Evolutionary conservation across 2,888 invertebrate species (phyloP), one percentile per base, ranked within the genome.

Genomic region (Alentia gelatinosa): DNA sequence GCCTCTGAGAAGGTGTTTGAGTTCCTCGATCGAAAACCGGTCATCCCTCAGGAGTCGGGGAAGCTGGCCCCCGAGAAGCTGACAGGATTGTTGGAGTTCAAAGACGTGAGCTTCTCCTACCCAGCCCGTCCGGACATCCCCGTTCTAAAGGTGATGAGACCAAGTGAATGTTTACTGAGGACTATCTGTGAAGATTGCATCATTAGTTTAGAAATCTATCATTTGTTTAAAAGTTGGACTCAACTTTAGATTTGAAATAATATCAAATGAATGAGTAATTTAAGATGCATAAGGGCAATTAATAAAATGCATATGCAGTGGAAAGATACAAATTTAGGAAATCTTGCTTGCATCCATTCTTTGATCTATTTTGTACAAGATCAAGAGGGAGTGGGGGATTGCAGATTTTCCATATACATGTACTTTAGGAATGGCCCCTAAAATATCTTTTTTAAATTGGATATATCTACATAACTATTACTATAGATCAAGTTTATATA

Each of bases 91-190:
- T 97, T 98, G 0, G 97, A 97, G 86, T 97, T 98, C 93, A 97
- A 97, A 91, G 96, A 97, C 50, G 97, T 98, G 0, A 98, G 96
- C 97, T 98, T 98, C 96, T 97, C 97, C 90, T 99, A 99, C 96
- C 98, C 98, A 0, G 97, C 98, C 0, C 97, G 98, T 30, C 97
- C 97, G 47, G 98, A 98, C 93, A 97, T 97, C 90, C 97, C 97
- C 90, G 98, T 98, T 5, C 96, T 99, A 23, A 97, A 97, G 91
- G 97, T 96, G 42, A 42, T 42, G 9, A 42, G 15, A 7, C 47
- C 47, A 7, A 12, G 9, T 12, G 15, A 15, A 12, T 42, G 47
- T 42, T 12, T 42, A 12, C 9, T 42, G 47, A 42, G 15, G 7
- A 42, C 7, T 42, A 7, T 12, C 47, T 15, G 15, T 42, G 15